Conservation (phyloP, 2,888 invertebrate species). For the Volucella inanis region DNA sequence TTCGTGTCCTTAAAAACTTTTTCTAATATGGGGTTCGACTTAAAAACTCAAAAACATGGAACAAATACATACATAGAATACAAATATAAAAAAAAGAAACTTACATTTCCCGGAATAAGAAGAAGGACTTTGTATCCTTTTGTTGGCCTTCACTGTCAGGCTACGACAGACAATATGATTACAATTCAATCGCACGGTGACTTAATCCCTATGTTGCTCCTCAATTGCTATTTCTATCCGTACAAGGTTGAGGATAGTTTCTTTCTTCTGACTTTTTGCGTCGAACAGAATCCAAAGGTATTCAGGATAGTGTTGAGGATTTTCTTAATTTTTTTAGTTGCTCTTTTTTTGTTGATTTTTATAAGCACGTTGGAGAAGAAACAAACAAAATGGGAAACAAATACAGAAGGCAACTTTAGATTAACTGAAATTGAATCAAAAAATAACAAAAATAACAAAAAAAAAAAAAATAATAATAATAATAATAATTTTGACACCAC, state of each 20-base stretch:
- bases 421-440: conserved; percentile 4
- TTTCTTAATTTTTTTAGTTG: too few species aligned
- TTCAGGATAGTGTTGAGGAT: too few species aligned
- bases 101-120: conserved; percentile 58
- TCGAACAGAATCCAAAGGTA: not conserved
- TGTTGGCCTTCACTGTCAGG: conserved; percentile 52
- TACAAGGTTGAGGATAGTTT: conserved; percentile 24
- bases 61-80: not conserved
- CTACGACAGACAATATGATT: conserved; percentile 56
- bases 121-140: conserved; percentile 46
- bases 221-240: conserved; percentile 4
- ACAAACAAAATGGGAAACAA: conserved; percentile 36
- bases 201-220: conserved; percentile 61
- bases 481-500: conserved; percentile 61
- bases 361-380: conserved; percentile 26
- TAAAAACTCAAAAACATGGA: not conserved
- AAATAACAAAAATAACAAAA: too few species aligned
- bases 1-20: not conserved
- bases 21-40: not conserved
- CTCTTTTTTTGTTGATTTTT: conserved; percentile 5
- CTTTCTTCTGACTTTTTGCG: conserved; percentile 19
- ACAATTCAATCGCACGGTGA: conserved; percentile 43
- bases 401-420: conserved; percentile 39
- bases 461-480: too few species aligned
- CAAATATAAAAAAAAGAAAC: conserved; percentile 14